Evolutionary conservation across 1,140 invertebrate genomes (phyloP).

Genomic region (Tetranychus cinnabarinus): DNA sequence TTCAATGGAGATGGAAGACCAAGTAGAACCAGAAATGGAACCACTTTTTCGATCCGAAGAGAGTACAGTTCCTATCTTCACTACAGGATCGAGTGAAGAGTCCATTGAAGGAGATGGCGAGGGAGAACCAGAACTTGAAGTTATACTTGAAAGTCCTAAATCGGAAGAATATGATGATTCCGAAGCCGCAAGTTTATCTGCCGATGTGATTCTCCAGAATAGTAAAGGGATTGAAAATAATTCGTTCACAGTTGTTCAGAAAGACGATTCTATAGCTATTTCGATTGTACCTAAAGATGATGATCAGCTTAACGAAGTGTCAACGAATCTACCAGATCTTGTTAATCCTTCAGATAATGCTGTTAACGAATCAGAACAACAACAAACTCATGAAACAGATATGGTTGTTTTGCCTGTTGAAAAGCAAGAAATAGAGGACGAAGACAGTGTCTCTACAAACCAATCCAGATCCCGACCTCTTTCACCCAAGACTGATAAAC

Average conservation of each 20-base stretch:
- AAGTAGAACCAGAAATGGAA: not conserved
- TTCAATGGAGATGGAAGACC: conserved; percentile 23
- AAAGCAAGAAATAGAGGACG: not conserved
- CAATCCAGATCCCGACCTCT: not conserved
- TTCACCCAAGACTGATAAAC: not conserved
- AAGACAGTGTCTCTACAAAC: not conserved
- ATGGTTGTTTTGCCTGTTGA: not conserved
- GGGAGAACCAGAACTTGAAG: conserved; percentile 50
- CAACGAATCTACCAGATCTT: not conserved
- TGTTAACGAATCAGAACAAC: no score
- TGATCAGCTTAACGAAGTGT: not conserved
- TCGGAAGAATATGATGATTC: not conserved
- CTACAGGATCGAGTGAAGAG: conserved; percentile 4
- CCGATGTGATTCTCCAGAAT: not conserved
- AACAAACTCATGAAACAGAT: not conserved
- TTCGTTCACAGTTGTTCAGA: conserved; percentile 1
- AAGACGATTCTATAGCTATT: not conserved
- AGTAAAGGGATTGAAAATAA: conserved; percentile 5
- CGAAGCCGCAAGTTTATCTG: not conserved
- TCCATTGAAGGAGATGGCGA: conserved; percentile 45
- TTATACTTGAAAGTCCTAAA: conserved; percentile 53
- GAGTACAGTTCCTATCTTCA: conserved; percentile 15
- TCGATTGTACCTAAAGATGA: no score
- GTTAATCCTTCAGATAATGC: not conserved
- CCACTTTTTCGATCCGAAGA: not conserved